These are phyloP conservation scores for Tragelaphus buxtoni DNA, from an alignment of 2,113 vertebrate genomes.

Conservation along the genomic window DNA sequence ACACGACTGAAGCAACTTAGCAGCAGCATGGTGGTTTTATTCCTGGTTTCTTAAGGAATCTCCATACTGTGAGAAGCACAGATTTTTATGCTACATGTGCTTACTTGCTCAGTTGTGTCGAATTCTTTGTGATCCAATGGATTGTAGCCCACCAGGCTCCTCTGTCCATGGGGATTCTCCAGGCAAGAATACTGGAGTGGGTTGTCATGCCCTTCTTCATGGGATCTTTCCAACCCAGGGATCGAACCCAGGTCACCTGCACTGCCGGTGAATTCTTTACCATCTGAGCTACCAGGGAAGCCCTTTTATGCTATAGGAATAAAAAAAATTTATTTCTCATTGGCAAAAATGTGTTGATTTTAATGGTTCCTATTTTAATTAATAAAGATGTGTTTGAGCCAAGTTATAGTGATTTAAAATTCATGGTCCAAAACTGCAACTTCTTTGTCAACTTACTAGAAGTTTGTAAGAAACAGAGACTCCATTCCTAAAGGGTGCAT, in stretches of 20 bases:
- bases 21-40: neutral
- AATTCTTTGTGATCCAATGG: rapidly evolving
- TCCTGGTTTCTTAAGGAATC: neutral
- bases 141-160: neutral
- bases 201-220: neutral
- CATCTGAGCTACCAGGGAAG: neutral
- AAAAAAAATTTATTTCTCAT: neutral
- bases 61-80: neutral
- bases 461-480: neutral
- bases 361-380: neutral
- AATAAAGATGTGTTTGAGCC: neutral
- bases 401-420: neutral
- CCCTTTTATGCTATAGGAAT: neutral
- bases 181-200: neutral
- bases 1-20: no score
- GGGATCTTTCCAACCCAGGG: neutral
- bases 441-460: neutral
- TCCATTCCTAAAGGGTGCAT: neutral
- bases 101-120: neutral
- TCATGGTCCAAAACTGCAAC: neutral
- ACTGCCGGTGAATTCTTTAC: neutral
- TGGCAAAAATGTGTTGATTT: neutral
- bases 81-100: neutral
- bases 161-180: neutral
- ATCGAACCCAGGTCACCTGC: neutral